These are phyloP conservation scores for Microplitis demolitor DNA, from an alignment of 1,140 invertebrate species.

Conservation along the genomic window DNA sequence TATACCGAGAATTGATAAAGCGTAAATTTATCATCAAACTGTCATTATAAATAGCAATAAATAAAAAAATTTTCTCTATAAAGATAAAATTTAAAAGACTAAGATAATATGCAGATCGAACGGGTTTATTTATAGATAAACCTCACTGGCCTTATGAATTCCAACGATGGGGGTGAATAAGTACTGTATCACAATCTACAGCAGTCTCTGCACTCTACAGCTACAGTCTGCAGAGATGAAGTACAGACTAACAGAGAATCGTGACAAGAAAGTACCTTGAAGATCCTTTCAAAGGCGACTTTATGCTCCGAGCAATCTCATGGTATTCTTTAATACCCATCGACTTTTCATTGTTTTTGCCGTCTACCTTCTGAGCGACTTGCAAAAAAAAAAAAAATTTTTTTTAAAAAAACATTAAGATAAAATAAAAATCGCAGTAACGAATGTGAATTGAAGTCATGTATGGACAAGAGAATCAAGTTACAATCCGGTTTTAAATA, in stretches of 20 bases:
- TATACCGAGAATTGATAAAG: no score
- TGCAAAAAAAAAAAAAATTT: neutral
- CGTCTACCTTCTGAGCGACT: conserved; percentile 6
- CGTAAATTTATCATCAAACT: no score
- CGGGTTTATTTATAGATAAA: conserved; percentile 14
- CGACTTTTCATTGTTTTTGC: conserved; percentile 28
- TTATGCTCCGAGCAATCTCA: conserved; percentile 13
- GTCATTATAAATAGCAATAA: neutral
- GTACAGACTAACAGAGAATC: conserved; percentile 10
- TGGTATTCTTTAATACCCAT: conserved; percentile 29
- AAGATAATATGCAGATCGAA: conserved; percentile 3
- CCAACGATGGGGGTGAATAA: conserved; percentile 14
- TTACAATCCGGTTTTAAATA: conserved; percentile 23
- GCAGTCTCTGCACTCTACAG: no score
- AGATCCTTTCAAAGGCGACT: conserved; percentile 30
- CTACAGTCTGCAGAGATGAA: neutral
- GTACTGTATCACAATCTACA: no score
- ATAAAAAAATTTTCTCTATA: neutral
- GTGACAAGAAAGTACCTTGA: conserved; percentile 33
- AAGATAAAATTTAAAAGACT: neutral
- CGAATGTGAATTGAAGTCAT: conserved; percentile 21
- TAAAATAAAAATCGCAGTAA: neutral
- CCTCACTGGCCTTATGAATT: conserved; percentile 17
- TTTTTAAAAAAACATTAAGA: neutral
- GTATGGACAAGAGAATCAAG: conserved; percentile 20